Conservation (phyloP, 2,797 vertebrate genomes). For the Gymnoscopelus braueri region DNA sequence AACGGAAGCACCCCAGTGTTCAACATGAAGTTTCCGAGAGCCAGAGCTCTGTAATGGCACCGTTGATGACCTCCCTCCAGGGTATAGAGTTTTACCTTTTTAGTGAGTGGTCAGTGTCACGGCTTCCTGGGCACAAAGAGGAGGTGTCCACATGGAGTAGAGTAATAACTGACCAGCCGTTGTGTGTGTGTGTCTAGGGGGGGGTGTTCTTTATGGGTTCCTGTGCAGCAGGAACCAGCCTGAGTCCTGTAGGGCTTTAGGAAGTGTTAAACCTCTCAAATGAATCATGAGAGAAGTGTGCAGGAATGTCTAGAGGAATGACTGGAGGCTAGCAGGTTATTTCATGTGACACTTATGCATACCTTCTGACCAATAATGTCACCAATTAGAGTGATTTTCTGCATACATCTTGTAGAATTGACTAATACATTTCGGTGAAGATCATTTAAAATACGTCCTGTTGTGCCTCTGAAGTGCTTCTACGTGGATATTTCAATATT, state of each 20-base stretch:
- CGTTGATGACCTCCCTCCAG: conserved; percentile 38
- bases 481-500: too few relatives aligned
- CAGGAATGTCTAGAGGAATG: conserved; percentile 3
- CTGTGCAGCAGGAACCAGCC: conserved; percentile 16
- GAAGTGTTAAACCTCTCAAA: conserved; percentile 6
- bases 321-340: background rate
- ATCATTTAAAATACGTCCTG: too few relatives aligned
- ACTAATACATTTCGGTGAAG: too few relatives aligned
- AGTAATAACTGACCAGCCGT: conserved; percentile 36
- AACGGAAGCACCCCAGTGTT: conserved; percentile 47
- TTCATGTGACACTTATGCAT: background rate
- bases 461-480: too few relatives aligned
- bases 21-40: conserved; percentile 41
- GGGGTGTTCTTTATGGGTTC: conserved; percentile 25
- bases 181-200: conserved; percentile 12
- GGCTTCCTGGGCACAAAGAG: conserved; percentile 48
- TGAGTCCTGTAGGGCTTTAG: conserved; percentile 14
- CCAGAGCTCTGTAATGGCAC: conserved; percentile 6
- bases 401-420: too few relatives aligned
- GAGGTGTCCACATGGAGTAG: conserved; percentile 34
- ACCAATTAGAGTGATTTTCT: too few relatives aligned
- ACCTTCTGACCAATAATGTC: too few relatives aligned
- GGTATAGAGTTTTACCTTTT: too few relatives aligned
- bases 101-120: conserved; percentile 40
- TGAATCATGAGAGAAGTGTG: background rate